These are phyloP conservation scores for Melolontha melolontha DNA, from an alignment of 2,888 invertebrate species.

Conservation along the genomic window DNA sequence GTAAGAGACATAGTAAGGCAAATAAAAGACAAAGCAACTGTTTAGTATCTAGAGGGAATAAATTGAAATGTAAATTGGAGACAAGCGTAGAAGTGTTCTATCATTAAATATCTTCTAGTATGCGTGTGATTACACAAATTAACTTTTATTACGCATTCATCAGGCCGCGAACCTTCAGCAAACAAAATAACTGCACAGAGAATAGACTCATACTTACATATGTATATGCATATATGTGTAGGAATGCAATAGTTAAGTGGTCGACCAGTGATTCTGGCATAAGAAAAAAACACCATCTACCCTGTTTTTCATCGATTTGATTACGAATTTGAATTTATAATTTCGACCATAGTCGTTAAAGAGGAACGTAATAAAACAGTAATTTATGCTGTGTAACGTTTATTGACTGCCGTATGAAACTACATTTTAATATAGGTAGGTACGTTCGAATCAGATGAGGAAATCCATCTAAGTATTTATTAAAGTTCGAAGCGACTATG, in stretches of 20 bases:
- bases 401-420: conserved; percentile 33
- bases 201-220: conserved; percentile 1
- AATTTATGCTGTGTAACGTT: conserved; percentile 38
- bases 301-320: conserved; percentile 37
- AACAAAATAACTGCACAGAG: conserved; percentile 15
- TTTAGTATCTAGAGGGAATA: background rate
- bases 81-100: conserved; percentile 2
- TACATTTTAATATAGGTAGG: conserved; percentile 16
- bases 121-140: conserved; percentile 12
- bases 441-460: conserved; percentile 37
- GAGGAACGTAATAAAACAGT: conserved; percentile 36
- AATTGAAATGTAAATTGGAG: conserved; percentile 25
- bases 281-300: conserved; percentile 15
- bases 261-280: background rate
- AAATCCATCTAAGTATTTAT: conserved; percentile 40
- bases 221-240: background rate
- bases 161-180: conserved; percentile 11
- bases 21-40: too few species aligned
- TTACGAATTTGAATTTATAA: conserved; percentile 42
- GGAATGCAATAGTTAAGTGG: conserved; percentile 2
- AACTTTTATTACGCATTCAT: conserved; percentile 22
- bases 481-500: conserved; percentile 33
- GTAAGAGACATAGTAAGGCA: too few species aligned
- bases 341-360: conserved; percentile 35
- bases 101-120: conserved; percentile 3